These are phyloP conservation scores for Papilio gigon DNA, from an alignment of 2,888 invertebrate genomes.

Conservation along the genomic window DNA sequence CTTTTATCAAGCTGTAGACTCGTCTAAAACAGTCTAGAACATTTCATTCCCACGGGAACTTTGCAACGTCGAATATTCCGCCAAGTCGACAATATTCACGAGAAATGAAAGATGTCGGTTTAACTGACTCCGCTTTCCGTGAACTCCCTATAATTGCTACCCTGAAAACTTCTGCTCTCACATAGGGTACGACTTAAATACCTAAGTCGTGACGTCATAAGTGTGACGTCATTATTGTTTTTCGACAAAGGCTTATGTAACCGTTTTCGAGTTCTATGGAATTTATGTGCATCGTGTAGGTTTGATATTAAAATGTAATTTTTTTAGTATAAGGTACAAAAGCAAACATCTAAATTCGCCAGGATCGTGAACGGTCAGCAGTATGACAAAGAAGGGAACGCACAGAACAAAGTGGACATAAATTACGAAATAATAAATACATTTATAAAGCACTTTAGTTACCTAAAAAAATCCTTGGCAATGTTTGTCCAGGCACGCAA, in stretches of 20 bases:
- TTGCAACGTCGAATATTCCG: constrained; percentile 26
- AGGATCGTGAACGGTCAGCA: too few relatives aligned
- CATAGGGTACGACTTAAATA: neutral
- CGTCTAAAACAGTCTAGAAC: neutral
- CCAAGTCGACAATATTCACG: constrained; percentile 26
- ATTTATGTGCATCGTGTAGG: too few relatives aligned
- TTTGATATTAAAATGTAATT: too few relatives aligned
- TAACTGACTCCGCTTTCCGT: constrained; percentile 19
- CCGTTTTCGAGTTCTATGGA: too few relatives aligned
- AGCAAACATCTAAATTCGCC: too few relatives aligned
- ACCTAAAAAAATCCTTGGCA: too few relatives aligned
- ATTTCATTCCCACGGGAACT: constrained; percentile 13
- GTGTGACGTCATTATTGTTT: neutral
- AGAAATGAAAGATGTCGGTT: constrained; percentile 21
- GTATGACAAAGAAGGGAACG: too few relatives aligned
- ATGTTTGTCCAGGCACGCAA: neutral
- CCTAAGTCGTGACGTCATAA: constrained; percentile 4
- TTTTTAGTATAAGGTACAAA: too few relatives aligned
- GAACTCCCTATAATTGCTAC: constrained; percentile 16
- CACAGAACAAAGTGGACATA: too few relatives aligned
- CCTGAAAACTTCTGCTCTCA: constrained; percentile 21
- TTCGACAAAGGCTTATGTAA: neutral
- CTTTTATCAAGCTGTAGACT: neutral
- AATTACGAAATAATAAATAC: too few relatives aligned
- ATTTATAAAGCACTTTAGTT: too few relatives aligned